phyloP scores from a whole-genome alignment of 2,113 vertebrate species.

The Bufo gargarizans region DNA sequence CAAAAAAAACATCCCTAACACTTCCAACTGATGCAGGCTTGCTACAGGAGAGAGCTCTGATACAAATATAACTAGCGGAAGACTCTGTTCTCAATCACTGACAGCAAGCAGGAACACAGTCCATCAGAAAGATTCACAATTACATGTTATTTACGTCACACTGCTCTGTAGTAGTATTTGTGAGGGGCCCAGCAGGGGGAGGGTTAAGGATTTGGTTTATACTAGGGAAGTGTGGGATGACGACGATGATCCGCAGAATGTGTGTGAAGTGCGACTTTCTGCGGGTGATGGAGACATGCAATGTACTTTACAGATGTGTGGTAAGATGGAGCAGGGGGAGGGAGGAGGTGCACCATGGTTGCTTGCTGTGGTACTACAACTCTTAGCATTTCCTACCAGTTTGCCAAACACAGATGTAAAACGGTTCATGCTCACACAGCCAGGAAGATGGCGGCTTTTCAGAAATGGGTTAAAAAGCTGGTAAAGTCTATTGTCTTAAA shows the following conservation, averaged over 20 bases:
- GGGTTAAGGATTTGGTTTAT: background rate
- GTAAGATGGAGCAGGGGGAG: too few relatives aligned
- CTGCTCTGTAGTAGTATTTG: background rate
- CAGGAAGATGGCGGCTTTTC: background rate
- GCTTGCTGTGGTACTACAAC: background rate
- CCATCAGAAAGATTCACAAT: background rate
- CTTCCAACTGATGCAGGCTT: background rate
- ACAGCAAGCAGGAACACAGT: background rate
- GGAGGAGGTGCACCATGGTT: background rate
- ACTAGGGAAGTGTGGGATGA: background rate
- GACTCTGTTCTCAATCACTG: background rate
- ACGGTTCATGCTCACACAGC: background rate
- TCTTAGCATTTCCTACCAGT: background rate
- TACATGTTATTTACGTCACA: background rate
- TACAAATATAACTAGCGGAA: background rate
- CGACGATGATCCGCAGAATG: background rate
- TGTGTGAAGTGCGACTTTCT: background rate
- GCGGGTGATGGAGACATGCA: background rate
- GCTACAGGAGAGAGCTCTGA: background rate
- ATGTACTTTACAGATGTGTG: background rate
- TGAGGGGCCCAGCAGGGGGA: background rate
- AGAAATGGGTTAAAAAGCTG: background rate
- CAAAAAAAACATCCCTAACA: background rate
- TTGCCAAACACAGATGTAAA: background rate
- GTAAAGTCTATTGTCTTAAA: background rate